These are phyloP conservation scores for Tribolium madens DNA, from an alignment of 1,140 invertebrate genomes.

Conservation along the genomic window DNA sequence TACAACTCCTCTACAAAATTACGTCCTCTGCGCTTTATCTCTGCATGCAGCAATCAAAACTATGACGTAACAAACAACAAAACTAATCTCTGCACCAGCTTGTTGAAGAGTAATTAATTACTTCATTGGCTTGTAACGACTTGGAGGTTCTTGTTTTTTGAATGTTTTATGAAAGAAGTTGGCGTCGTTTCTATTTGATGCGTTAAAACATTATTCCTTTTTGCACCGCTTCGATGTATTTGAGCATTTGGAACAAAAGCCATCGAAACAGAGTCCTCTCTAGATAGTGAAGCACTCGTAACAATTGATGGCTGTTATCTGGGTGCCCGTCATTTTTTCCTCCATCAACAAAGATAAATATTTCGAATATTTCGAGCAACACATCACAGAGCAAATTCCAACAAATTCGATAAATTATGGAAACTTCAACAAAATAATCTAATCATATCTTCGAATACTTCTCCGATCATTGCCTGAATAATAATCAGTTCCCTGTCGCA, in stretches of 20 bases:
- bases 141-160: too few species aligned
- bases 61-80: neutral
- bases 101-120: too few species aligned
- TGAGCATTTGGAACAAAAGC: neutral
- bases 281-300: neutral
- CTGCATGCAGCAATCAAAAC: neutral
- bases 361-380: constrained; percentile 4
- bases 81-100: too few species aligned
- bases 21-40: neutral
- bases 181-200: too few species aligned
- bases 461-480: constrained; percentile 29
- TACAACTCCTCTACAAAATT: neutral
- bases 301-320: constrained; percentile 14
- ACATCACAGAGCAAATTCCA: constrained; percentile 2
- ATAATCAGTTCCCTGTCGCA: constrained; percentile 38
- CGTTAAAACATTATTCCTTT: neutral
- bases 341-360: constrained; percentile 20
- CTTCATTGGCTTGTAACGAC: too few species aligned
- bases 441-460: constrained; percentile 42
- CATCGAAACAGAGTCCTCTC: constrained; percentile 16
- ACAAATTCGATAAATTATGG: constrained; percentile 32
- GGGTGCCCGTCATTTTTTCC: constrained; percentile 4
- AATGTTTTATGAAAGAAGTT: too few species aligned
- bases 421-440: constrained; percentile 34
- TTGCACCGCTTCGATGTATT: neutral